A percentile compares a stretch with the other conserved stretches of the same genome.
These are phyloP conservation scores for Brachypteracias leptosomus DNA, from an alignment of 2,113 vertebrate species.

Conservation along the genomic window DNA sequence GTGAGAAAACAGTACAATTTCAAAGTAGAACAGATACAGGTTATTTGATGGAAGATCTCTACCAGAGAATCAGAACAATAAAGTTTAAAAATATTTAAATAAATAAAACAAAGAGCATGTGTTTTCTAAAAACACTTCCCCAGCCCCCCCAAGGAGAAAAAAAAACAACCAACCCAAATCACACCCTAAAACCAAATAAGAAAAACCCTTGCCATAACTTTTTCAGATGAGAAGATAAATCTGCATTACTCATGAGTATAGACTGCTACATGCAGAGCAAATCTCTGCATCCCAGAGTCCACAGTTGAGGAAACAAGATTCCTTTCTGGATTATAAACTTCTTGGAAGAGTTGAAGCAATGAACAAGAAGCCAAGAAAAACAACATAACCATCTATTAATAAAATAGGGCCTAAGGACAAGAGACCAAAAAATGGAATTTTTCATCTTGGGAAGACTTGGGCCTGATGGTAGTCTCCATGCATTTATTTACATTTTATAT, in stretches of 20 bases:
- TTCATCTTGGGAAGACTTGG: not conserved
- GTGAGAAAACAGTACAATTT: not conserved
- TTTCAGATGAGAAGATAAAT: not conserved
- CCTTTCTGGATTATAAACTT: not conserved
- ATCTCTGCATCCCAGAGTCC: not conserved
- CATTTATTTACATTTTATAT: not conserved
- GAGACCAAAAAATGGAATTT: not conserved
- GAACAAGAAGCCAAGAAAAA: not conserved
- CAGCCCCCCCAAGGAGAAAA: too few relatives aligned
- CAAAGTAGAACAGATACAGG: not conserved
- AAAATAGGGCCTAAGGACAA: not conserved
- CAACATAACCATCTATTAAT: not conserved
- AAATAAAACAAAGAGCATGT: accelerated
- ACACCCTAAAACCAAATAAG: not conserved
- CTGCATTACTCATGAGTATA: not conserved
- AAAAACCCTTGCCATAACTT: not conserved
- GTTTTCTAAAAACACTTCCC: not conserved
- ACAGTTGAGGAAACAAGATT: not conserved
- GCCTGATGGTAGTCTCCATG: not conserved
- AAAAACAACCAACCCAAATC: not conserved
- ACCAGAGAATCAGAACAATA: not conserved
- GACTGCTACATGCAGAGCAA: not conserved
- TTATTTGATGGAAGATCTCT: not conserved
- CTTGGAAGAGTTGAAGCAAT: not conserved
- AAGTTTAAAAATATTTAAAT: not conserved